These are phyloP conservation scores for Pachliopta kotzebuea DNA, from an alignment of 2,888 invertebrate genomes.

Conservation along the genomic window DNA sequence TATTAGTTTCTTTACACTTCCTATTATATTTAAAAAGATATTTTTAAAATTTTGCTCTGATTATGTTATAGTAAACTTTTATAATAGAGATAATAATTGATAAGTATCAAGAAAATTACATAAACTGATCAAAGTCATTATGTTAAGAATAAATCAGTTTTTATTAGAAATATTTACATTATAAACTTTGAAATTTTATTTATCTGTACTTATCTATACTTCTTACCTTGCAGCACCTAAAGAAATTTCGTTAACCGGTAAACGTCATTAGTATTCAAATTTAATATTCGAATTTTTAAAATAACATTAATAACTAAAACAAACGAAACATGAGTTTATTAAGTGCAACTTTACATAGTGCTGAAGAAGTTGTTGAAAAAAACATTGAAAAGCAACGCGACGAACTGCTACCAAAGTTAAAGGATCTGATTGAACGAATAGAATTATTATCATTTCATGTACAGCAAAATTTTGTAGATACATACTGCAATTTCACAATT, in stretches of 20 bases:
- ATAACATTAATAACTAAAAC: neutral
- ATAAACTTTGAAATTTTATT: too few species aligned
- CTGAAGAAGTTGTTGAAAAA: slow-evolving; percentile 53
- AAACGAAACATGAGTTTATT: slow-evolving; percentile 61
- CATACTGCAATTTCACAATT: slow-evolving; percentile 56
- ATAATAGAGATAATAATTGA: too few species aligned
- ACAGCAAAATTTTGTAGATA: slow-evolving; percentile 65
- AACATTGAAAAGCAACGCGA: slow-evolving; percentile 58
- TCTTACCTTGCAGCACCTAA: too few species aligned
- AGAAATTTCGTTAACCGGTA: neutral
- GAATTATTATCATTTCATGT: slow-evolving; percentile 66
- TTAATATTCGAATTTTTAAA: slow-evolving; percentile 18
- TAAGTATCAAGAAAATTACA: too few species aligned
- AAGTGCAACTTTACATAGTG: slow-evolving; percentile 63
- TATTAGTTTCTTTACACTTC: neutral
- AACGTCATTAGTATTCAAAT: slow-evolving; percentile 3
- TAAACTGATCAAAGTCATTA: too few species aligned
- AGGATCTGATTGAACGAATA: slow-evolving; percentile 59
- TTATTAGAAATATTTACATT: too few species aligned
- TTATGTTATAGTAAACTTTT: too few species aligned
- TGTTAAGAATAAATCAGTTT: too few species aligned
- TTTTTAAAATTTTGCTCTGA: too few species aligned
- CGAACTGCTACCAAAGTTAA: slow-evolving; percentile 51
- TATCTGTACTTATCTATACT: too few species aligned
- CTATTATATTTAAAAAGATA: too few species aligned